Evolutionary conservation across 2,888 invertebrate genomes (phyloP), one percentile per base, ranked within the genome.

Genomic region (Pelosia muscerda): DNA sequence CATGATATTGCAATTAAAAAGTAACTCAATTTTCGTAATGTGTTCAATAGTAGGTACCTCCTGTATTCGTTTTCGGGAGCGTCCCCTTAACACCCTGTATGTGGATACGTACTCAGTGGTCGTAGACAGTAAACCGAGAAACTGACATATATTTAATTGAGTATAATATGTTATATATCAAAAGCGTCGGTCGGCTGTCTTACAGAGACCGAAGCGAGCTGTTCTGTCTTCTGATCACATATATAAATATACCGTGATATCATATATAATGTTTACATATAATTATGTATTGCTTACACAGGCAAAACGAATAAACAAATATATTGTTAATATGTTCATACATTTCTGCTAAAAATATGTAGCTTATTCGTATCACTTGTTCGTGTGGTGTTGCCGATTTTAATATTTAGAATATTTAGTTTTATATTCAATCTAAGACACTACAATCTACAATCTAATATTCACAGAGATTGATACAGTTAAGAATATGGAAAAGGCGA

Each of bases 341-440:
- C 84, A 84, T 83, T 71, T 76, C 84, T 79, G 88, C 89, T 92
- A 89, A 89, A 88, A 89, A 90, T 90, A 92, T 85, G 86, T 88
- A 87, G 89, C 89, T 90, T 88, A 88, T 83, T 92, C 92, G 92
- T 94, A 94, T 94, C 94, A 94, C 94, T 93, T 91, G 84, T 90
- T 88, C 87, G 89, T 90, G 90, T 94, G 94, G 94, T 94, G 94
- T 94, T 92, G 92, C 86, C 88, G 87, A 89, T 87, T 92, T n/a
- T 90, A 86, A 92, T 93, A 92, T 94, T 94, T 94, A 93, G 94
- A 94, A 94, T 93, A 92, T 94, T 90, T 89, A 87, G 86, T 88
- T 90, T 89, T 90, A 90, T 90, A 74, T 74, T 79, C 74, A 91
- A 89, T 69, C 94, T 94, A 94, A 93, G 90, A 92, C 93, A 93